Conservation (phyloP, 2,888 invertebrate species). For the Ophraella communa region DNA sequence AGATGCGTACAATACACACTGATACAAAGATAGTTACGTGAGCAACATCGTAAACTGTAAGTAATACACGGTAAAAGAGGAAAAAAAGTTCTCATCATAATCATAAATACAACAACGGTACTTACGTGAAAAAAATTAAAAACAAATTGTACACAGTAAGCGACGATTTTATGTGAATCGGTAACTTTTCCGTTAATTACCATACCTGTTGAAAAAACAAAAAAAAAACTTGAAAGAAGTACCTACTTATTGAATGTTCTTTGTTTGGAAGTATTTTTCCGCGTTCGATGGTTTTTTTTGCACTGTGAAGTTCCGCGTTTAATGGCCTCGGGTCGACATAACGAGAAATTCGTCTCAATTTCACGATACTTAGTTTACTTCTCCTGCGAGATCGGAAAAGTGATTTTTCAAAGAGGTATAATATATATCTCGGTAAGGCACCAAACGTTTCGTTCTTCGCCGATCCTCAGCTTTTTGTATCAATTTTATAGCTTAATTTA, state of each 20-base stretch:
- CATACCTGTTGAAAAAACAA: no score
- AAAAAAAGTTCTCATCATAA: neutral
- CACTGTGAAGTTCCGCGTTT: neutral
- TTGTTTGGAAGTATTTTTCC: neutral
- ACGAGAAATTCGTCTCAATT: neutral
- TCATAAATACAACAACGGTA: neutral
- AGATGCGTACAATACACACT: neutral
- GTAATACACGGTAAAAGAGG: neutral
- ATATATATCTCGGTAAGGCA: neutral
- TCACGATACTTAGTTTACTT: neutral
- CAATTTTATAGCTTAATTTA: slow-evolving; percentile 5
- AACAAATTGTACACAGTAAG: neutral
- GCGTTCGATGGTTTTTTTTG: neutral
- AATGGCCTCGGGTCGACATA: neutral
- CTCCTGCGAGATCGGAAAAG: neutral
- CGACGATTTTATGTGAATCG: neutral
- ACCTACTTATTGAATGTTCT: neutral
- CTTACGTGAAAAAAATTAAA: neutral
- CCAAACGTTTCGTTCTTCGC: neutral
- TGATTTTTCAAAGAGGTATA: neutral
- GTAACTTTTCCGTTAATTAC: no score
- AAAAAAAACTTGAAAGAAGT: no score
- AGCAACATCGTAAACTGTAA: neutral
- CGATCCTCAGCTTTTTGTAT: neutral
- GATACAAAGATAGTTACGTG: neutral